These are phyloP conservation scores for Orchesella flavescens DNA, from an alignment of 2,888 invertebrate genomes.

Conservation along the genomic window DNA sequence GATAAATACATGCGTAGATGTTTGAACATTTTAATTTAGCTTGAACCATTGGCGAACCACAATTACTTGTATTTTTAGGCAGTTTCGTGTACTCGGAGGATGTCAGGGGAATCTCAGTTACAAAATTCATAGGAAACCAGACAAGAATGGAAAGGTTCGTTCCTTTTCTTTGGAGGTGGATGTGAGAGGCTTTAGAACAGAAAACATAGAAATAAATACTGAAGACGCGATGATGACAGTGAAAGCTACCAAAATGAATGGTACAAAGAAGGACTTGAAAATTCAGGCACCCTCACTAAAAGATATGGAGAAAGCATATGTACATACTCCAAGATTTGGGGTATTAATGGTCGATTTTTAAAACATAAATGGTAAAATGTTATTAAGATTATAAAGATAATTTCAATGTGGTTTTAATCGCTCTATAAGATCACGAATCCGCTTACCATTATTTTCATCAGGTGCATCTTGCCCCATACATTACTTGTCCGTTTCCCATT, in stretches of 20 bases:
- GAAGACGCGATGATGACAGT: constrained; percentile 44
- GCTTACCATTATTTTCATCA: not conserved
- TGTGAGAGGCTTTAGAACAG: constrained; percentile 49
- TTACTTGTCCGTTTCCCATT: no score
- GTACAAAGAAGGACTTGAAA: constrained; percentile 37
- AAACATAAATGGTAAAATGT: not conserved
- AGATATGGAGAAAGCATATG: constrained; percentile 43
- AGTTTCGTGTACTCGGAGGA: constrained; percentile 40
- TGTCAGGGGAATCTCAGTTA: constrained; percentile 23
- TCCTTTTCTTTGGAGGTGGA: constrained; percentile 49
- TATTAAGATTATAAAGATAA: not conserved
- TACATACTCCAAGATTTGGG: constrained; percentile 50
- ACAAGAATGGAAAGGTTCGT: constrained; percentile 35
- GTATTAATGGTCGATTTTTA: constrained; percentile 49
- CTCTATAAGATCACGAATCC: not conserved
- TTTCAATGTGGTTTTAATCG: not conserved
- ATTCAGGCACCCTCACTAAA: constrained; percentile 38
- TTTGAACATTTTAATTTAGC: no score
- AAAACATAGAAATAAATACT: constrained; percentile 40
- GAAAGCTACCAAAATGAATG: constrained; percentile 45
- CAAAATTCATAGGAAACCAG: constrained; percentile 33
- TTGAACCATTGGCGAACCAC: no score
- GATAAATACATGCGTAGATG: no score
- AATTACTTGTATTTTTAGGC: not conserved
- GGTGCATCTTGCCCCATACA: no score